Conservation (phyloP, 2,797 vertebrate species). For the Enteromius radiatus region DNA sequence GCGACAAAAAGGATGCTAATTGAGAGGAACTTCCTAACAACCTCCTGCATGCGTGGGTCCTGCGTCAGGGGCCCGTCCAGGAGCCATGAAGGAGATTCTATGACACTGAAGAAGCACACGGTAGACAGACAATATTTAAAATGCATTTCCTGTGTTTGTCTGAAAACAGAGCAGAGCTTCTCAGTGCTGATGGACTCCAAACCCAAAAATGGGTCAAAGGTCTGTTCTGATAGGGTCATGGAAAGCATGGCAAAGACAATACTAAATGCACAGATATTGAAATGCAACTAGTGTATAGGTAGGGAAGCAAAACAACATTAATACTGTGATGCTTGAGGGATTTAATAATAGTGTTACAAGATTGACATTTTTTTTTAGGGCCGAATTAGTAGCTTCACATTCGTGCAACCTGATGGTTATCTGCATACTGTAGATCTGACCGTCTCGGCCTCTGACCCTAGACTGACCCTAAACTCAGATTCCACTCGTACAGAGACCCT, state of each 20-base stretch:
- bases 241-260: neutral
- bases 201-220: constrained; percentile 4
- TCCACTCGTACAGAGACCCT: constrained; percentile 61
- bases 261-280: neutral
- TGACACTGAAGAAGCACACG: constrained; percentile 42
- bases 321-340: neutral
- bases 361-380: neutral
- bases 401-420: neutral
- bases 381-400: neutral
- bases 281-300: neutral
- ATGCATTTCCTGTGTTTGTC: constrained; percentile 83
- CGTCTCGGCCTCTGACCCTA: constrained; percentile 52
- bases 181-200: neutral
- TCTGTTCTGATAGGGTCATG: neutral
- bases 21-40: constrained; percentile 77
- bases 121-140: constrained; percentile 76
- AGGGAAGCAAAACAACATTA: neutral
- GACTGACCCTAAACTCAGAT: constrained; percentile 42
- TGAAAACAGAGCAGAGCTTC: constrained; percentile 51
- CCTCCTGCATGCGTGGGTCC: constrained; percentile 76
- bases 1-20: constrained; percentile 74
- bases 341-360: neutral
- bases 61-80: constrained; percentile 77
- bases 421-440: constrained; percentile 1
- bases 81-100: constrained; percentile 65